A percentile compares a stretch with the other conserved stretches of the same genome.
Evolutionary conservation across 2,888 invertebrate genomes (phyloP).

Genomic region (Panopea generosa): DNA sequence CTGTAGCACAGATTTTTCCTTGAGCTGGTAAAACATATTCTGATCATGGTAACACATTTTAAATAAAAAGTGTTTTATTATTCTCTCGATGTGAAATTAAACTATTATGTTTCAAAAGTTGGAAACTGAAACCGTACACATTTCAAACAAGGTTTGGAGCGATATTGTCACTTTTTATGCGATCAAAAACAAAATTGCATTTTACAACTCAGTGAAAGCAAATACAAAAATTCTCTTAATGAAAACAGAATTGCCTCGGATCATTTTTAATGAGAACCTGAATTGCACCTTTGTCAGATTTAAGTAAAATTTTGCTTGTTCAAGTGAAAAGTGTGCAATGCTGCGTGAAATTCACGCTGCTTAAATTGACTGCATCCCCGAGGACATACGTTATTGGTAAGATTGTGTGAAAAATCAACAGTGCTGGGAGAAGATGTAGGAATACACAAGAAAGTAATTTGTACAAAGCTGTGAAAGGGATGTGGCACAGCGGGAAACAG

Average conservation of each 20-base stretch:
- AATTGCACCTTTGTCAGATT: slow-evolving; percentile 8
- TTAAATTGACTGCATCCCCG: slow-evolving; percentile 2
- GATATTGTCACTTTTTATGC: no score
- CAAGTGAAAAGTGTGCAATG: slow-evolving; percentile 4
- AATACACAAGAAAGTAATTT: slow-evolving; percentile 12
- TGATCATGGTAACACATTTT: no score
- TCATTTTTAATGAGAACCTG: slow-evolving; percentile 13
- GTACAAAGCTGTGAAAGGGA: slow-evolving; percentile 1
- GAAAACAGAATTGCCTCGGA: slow-evolving; percentile 4
- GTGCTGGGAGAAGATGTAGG: slow-evolving; percentile 8
- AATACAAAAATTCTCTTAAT: slow-evolving; percentile 2
- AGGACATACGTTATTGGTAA: slow-evolving; percentile 10
- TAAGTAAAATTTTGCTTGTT: slow-evolving; percentile 9
- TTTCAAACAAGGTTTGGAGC: no score
- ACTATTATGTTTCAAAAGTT: no score
- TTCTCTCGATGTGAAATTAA: no score
- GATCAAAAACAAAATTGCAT: slow-evolving; percentile 6
- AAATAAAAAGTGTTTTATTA: no score
- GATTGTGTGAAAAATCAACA: slow-evolving; percentile 25
- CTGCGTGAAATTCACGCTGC: slow-evolving; percentile 8
- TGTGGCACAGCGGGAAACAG: slow-evolving; percentile 5
- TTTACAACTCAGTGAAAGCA: slow-evolving; percentile 18
- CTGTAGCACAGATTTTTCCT: no score
- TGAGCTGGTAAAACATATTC: no score
- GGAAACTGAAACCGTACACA: no score